These are phyloP conservation scores for Acropternis orthonyx DNA, from an alignment of 2,797 vertebrate species.

Conservation along the genomic window DNA sequence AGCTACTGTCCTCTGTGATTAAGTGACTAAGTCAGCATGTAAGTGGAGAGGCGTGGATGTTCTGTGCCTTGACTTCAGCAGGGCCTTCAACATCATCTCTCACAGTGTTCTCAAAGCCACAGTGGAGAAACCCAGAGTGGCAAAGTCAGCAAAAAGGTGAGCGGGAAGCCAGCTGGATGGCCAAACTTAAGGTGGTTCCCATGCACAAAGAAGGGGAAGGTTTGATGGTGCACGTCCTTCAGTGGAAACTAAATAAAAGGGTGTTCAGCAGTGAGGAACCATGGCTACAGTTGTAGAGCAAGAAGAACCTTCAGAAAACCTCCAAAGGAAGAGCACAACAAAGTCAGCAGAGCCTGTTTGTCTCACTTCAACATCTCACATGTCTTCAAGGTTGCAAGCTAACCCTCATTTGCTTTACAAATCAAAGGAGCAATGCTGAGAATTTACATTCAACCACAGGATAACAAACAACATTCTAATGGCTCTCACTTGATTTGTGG, in stretches of 20 bases:
- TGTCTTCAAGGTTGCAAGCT: not conserved
- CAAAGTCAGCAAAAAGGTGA: not conserved
- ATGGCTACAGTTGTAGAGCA: not conserved
- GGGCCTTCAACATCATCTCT: not conserved
- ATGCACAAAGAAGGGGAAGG: accelerated
- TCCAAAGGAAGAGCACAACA: not conserved
- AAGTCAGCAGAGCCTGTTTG: not conserved
- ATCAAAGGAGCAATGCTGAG: constrained; percentile 30
- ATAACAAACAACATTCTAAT: constrained; percentile 48
- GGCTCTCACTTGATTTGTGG: constrained; percentile 59
- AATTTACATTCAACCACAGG: constrained; percentile 14
- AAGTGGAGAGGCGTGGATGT: not conserved
- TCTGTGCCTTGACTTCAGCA: not conserved
- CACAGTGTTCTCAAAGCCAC: not conserved
- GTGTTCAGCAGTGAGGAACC: not conserved
- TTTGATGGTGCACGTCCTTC: not conserved
- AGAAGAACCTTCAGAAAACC: not conserved
- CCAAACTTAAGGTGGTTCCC: not conserved
- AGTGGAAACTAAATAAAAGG: not conserved
- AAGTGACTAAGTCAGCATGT: not conserved
- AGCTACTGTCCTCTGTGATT: not conserved
- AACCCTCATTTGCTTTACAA: not conserved
- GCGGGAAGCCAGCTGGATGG: not conserved
- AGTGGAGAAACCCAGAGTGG: not conserved
- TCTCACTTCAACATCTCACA: not conserved